Evolutionary conservation across 2,888 invertebrate genomes (phyloP).

Genomic region (Pseudanteris insignis): DNA sequence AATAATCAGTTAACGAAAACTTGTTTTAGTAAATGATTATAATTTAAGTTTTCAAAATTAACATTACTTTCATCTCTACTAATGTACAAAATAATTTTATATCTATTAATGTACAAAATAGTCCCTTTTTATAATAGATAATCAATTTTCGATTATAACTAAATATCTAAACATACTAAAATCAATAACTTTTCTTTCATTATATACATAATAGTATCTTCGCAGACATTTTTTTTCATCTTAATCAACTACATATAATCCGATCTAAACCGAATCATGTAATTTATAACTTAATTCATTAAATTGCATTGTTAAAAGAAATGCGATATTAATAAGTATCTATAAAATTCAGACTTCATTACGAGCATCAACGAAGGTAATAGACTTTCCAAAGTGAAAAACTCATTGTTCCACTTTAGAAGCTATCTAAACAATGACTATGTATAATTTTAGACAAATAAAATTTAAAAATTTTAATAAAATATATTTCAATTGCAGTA

Average conservation of each 20-base stretch:
- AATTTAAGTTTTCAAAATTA: neutral
- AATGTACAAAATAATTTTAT: conserved; percentile 18
- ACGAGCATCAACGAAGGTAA: too few species aligned
- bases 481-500: too few species aligned
- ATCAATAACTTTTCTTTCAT: too few species aligned
- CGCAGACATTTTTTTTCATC: conserved; percentile 9
- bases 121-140: conserved; percentile 9
- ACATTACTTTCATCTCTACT: conserved; percentile 6
- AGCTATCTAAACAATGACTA: conserved; percentile 11
- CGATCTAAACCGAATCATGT: too few species aligned
- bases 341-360: too few species aligned
- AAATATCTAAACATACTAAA: neutral
- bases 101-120: conserved; percentile 19
- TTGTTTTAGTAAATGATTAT: conserved; percentile 18
- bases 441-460: conserved; percentile 5
- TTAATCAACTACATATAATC: too few species aligned
- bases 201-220: conserved; percentile 16
- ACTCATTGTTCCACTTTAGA: neutral
- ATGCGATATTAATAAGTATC: too few species aligned
- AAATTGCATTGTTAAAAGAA: too few species aligned
- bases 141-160: conserved; percentile 2
- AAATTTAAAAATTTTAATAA: too few species aligned
- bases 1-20: conserved; percentile 20
- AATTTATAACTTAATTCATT: too few species aligned
- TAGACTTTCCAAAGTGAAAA: too few species aligned